phyloP scores from a whole-genome alignment of 2,888 invertebrate genomes.

The Eurytoma californica region DNA sequence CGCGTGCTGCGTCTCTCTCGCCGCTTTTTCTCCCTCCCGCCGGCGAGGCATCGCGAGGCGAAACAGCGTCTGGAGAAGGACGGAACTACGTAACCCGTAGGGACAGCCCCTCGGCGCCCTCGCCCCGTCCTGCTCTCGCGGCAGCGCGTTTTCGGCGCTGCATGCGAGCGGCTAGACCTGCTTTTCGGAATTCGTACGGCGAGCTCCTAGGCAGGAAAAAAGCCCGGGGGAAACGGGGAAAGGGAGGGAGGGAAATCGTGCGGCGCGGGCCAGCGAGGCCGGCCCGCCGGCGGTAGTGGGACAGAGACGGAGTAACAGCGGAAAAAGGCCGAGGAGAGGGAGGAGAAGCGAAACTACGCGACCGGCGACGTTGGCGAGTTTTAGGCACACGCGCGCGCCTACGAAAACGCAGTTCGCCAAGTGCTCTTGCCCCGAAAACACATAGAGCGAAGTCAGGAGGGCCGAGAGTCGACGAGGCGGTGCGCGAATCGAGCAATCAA shows the following conservation, averaged over 20 bases:
- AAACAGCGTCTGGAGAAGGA: too few species aligned
- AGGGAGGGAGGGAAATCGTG: slow-evolving; percentile 43
- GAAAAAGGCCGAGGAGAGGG: slow-evolving; percentile 36
- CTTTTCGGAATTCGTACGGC: slow-evolving; percentile 52
- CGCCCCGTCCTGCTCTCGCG: too few species aligned
- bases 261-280: slow-evolving; percentile 26
- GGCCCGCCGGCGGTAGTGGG: slow-evolving; percentile 1
- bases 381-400: slow-evolving; percentile 59
- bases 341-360: slow-evolving; percentile 53
- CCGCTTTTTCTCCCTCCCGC: background rate
- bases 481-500: too few species aligned
- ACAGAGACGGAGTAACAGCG: background rate
- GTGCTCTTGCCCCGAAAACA: too few species aligned
- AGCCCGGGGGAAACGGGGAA: background rate
- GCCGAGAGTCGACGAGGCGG: too few species aligned
- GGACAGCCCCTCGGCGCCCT: too few species aligned
- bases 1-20: background rate
- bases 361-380: slow-evolving; percentile 54
- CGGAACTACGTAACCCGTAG: too few species aligned
- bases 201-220: slow-evolving; percentile 14
- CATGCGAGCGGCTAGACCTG: slow-evolving; percentile 44
- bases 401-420: slow-evolving; percentile 41
- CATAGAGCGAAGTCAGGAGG: too few species aligned
- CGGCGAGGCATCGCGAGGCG: background rate
- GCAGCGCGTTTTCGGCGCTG: slow-evolving; percentile 3